Conservation (phyloP, 30 jellyfish, hydroid and myxozoan genomes). For the Aurelia sp. region DNA sequence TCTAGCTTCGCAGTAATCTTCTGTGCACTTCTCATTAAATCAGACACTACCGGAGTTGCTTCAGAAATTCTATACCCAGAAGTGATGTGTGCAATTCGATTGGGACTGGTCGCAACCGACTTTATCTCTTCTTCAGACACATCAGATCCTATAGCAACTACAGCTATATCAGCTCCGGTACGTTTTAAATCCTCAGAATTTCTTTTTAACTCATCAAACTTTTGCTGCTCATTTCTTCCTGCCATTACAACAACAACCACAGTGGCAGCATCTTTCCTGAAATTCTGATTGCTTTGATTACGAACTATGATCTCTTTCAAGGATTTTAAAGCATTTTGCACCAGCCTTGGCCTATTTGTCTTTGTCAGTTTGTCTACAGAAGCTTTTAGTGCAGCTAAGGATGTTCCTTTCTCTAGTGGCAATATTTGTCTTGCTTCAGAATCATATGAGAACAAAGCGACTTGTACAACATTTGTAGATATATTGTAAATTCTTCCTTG, state of each 20-base stretch:
- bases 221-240: background rate
- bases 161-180: slow-evolving; percentile 22
- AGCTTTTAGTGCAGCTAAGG: background rate
- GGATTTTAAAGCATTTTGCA: background rate
- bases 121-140: slow-evolving; percentile 21
- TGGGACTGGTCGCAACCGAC: slow-evolving; percentile 19
- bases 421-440: background rate
- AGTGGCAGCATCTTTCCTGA: slow-evolving; percentile 6
- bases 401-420: slow-evolving; percentile 23
- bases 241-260: slow-evolving; percentile 41
- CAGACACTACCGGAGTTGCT: slow-evolving; percentile 8
- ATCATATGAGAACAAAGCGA: slow-evolving; percentile 19
- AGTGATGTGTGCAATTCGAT: background rate
- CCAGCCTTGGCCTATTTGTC: slow-evolving; percentile 28
- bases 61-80: background rate
- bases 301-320: background rate
- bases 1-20: slow-evolving; percentile 15
- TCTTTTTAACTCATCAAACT: background rate
- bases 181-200: slow-evolving; percentile 15
- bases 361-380: background rate
- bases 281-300: background rate
- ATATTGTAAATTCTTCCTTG: slow-evolving; percentile 11
- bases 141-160: slow-evolving; percentile 62
- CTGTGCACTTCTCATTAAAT: slow-evolving; percentile 10
- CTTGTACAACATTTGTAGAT: background rate